Evolutionary conservation across 2,113 vertebrate genomes (phyloP).

Genomic region (Chloropsis hardwickii): DNA sequence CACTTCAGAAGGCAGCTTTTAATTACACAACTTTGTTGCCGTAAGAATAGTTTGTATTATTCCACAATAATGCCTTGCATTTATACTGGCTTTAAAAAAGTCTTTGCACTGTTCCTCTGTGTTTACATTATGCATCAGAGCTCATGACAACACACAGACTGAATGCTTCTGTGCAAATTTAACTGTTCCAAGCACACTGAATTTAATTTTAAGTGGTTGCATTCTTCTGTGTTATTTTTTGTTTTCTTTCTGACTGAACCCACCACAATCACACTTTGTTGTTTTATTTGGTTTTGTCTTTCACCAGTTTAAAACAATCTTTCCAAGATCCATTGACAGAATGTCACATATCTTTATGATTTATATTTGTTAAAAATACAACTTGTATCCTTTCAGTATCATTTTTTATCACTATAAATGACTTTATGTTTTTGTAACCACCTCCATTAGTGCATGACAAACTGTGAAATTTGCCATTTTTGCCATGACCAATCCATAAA

Average conservation of each 20-base stretch:
- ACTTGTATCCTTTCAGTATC: not conserved
- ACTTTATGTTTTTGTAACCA: conserved; percentile 17
- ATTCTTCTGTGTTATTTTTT: not conserved
- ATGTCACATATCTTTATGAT: not conserved
- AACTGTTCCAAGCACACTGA: not conserved
- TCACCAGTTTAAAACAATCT: not conserved
- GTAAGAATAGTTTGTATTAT: not conserved
- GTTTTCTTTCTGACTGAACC: not conserved
- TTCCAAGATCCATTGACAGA: not conserved
- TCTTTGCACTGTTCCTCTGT: not conserved
- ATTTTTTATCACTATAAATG: conserved; percentile 10
- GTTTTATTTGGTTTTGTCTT: not conserved
- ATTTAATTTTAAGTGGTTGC: not conserved
- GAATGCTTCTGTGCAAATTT: not conserved
- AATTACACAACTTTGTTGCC: not conserved
- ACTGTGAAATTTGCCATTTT: conserved; percentile 45
- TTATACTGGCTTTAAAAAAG: not conserved
- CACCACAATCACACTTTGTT: not conserved
- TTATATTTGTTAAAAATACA: conserved; percentile 4
- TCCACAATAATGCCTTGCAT: not conserved
- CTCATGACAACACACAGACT: not conserved
- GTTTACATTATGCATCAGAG: not conserved
- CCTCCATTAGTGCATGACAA: conserved; percentile 29
- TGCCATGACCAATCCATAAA: conserved; percentile 32
- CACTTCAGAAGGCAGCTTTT: not conserved